Evolutionary conservation across 2,888 invertebrate genomes (phyloP).

Genomic region (Camptogramma bilineatum): DNA sequence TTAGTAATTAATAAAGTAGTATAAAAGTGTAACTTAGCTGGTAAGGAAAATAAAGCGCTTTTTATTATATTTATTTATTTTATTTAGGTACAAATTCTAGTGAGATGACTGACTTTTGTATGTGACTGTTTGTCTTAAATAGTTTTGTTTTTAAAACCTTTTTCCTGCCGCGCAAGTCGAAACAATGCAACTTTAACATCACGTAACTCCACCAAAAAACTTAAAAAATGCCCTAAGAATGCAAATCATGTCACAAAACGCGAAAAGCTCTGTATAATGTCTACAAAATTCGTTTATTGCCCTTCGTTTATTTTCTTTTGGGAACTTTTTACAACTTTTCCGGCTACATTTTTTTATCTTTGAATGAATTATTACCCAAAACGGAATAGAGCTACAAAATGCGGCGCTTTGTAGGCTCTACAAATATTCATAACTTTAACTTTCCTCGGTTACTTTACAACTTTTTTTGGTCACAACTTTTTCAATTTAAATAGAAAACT

Average conservation of each 20-base stretch:
- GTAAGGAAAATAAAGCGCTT: too few relatives aligned
- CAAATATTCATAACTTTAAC: not conserved
- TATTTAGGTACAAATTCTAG: too few relatives aligned
- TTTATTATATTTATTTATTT: too few relatives aligned
- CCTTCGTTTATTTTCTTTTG: not conserved
- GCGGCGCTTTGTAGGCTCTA: not conserved
- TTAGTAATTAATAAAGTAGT: too few relatives aligned
- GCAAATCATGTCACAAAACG: not conserved
- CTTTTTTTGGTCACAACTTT: not conserved
- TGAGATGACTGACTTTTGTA: too few relatives aligned
- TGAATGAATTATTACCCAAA: conserved; percentile 2
- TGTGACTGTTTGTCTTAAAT: too few relatives aligned
- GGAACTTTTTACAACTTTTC: not conserved
- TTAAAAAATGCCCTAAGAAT: not conserved
- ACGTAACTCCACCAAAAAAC: too few relatives aligned
- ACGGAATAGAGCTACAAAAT: conserved; percentile 2
- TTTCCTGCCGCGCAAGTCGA: too few relatives aligned
- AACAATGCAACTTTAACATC: too few relatives aligned
- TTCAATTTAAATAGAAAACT: not conserved
- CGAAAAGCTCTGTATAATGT: not conserved
- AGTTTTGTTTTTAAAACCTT: too few relatives aligned
- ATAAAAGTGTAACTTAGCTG: too few relatives aligned
- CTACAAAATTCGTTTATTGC: not conserved
- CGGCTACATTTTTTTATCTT: not conserved
- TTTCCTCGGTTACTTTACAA: not conserved